Evolutionary conservation across 2,888 invertebrate genomes (phyloP), one percentile per base, ranked within the genome.

Genomic region (Chloromyia formosa): DNA sequence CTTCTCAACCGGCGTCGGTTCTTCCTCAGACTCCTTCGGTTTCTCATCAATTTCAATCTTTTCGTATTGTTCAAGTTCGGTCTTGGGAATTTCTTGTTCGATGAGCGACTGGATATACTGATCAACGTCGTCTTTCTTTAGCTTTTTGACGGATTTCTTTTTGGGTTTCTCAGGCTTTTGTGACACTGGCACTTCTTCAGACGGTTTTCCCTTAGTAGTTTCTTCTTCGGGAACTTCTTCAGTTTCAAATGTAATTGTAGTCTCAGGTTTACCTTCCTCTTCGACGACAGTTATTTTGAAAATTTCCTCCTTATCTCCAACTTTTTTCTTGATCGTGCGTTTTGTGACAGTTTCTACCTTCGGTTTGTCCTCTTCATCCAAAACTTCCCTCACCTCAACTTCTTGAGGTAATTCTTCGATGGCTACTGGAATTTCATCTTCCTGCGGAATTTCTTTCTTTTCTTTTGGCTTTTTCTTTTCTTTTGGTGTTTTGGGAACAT

Each of bases 71-170:
- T 85, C 84, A 9, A 85, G 79, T 68, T 84, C 83, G 1, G 86
- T 84, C 78, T 86, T 85, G 12, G 84, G 83, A 77, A 85, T 85
- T 78, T 85, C 85, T 77, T 84, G 83, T 73, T 85, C 83, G 71
- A 85, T 83, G 1, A 85, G 78, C 75, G 84, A 82, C 74, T 84
- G 82, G 73, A 85, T 84, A 49, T 85, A 85, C 0, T 84, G 84
- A 75, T 85, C 84, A 61, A 84, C 78, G 22, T 85, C 84, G 78
- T 82, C 81, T 23, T 80, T 81, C 42, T 84, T 84, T 20, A 81
- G 80, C 9, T 82, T 82, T 76, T 83, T 83, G 20, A 80, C 79
- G 12, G 76, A 27, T 49, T 79, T 81, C 77, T 80, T 83, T 64
- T 79, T 80, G 54, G 78, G 78, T 27, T 73, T 62, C 49, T 14